phyloP scores from a whole-genome alignment of 2,888 invertebrate genomes.

The Clitarchus hookeri region DNA sequence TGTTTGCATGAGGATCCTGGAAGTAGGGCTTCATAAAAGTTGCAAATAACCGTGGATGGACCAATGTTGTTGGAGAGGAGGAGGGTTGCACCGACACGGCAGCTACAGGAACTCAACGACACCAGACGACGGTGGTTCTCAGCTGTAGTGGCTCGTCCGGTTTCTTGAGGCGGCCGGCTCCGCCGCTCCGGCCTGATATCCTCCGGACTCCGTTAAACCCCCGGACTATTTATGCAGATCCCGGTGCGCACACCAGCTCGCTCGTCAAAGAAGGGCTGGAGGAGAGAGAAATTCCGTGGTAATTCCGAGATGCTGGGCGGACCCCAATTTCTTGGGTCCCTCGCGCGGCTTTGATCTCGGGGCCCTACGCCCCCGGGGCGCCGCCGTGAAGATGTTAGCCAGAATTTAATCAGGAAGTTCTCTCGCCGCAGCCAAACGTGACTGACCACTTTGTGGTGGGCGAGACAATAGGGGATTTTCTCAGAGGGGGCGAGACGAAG shows the following conservation, averaged over 20 bases:
- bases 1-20: too few relatives aligned
- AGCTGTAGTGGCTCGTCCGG: not conserved
- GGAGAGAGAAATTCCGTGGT: not conserved
- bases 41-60: too few relatives aligned
- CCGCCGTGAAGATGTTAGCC: not conserved
- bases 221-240: conserved; percentile 2
- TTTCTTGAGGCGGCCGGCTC: not conserved
- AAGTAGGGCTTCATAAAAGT: too few relatives aligned
- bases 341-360: not conserved
- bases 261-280: not conserved
- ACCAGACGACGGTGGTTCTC: too few relatives aligned
- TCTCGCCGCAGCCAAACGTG: not conserved
- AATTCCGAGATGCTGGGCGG: not conserved
- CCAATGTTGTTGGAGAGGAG: too few relatives aligned
- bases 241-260: not conserved
- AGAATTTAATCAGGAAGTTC: conserved; percentile 23
- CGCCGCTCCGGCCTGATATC: not conserved
- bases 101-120: too few relatives aligned
- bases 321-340: not conserved
- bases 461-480: conserved; percentile 17
- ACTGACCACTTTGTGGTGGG: conserved; percentile 15
- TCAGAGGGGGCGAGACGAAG: not conserved
- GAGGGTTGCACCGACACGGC: too few relatives aligned
- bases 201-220: not conserved
- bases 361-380: not conserved